Base-by-base conservation (phyloP, 2,113 vertebrate species). In the Xenus cinereus region DNA sequence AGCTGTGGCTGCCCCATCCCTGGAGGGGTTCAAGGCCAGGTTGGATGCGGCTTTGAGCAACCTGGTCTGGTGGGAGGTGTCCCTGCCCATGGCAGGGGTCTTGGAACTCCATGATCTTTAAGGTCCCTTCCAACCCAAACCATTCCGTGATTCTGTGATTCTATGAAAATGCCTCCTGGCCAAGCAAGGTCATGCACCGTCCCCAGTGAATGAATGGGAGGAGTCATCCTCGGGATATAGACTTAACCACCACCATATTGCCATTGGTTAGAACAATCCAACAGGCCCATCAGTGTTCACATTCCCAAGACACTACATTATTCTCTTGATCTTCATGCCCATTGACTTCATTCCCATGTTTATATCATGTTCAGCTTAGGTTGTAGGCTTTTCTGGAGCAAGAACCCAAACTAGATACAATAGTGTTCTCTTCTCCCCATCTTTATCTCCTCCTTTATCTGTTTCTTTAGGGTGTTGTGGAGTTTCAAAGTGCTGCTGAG, bases 141-240 rank as follows among this genome's bases (percentile, higher is more conserved):
- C 27, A 21, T 64, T 41, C 62, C 14, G 7, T 7, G 12, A 19
- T 21, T 41, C 62, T 20, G 7, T 7, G 12, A 19, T 21, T 30
- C 11, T 41, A 41, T 32, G 50, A 46, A 84, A 86, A 67, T 48
- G 3, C 9, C 23, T 64, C n/a, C 37, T 53, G 67, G 22, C 37
- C 50, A 71, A 69, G 10, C 7, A 14, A 33, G 5, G 28, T 13
- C 21, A 5, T 19, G 53, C 0, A 1, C 28, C 22, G 4, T 41
- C 12, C 26, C 6, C 26, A 16, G 1, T 45, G 51, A 19, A 13
- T 41, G 18, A 62, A 73, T 7, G 6, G 6, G 12, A 7, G 4
- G 6, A 54, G 39, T 20, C 27, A 30, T 48, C 27, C 33, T 41
- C 0, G 1, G 32, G 32, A 28, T 28, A 67, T 9, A 33, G 33